Base-by-base conservation (phyloP, 2,797 vertebrate species). In the Esox lucius region DNA sequence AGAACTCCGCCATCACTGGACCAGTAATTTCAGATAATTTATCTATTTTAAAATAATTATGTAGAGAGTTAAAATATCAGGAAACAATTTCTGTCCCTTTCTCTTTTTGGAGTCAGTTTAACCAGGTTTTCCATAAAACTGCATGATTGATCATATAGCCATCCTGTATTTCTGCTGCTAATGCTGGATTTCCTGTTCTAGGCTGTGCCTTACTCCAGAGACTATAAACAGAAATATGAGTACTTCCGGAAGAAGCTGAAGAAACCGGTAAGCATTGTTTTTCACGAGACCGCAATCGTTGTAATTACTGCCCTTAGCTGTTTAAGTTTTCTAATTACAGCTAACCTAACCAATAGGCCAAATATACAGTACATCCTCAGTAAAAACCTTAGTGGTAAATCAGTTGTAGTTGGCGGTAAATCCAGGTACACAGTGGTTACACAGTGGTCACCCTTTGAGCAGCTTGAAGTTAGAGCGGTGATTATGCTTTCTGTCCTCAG, bases 131-230 rank as follows among this genome's bases (percentile, higher is more conserved):
- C 56, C 74, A 5, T 78, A 70, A 56, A 65, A 75, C 24, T 48
- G 5, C 15, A 15, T 68, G 5, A 70, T 48, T 28, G 28, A 74
- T 11, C 16, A n/a, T 19, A n/a, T 13, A 42, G 42, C 42, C 42
- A 46, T 46, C 42, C 13, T 46, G 46, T 46, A 46, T 12, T 46
- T 46, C 35, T 46, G 9, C 42, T 46, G 6, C 42, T 46, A 46
- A 46, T 46, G 42, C 42, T 72, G 12, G 83, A 74, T 31, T 24
- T 59, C 9, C 8, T 72, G 56, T 84, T 86, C 33, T 22, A 99
- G 98, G 98, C 97, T 69, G 98, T 99, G 93, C 98, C 97, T 93
- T 99, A 99, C 88, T 99, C 98, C 91, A 95, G 98, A 90, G 97
- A 99, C 90, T 99, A 98, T 84, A 99, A 99, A 85, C 93, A 97